Evolutionary conservation across 2,113 vertebrate species (phyloP).

Genomic region (Callipepla californica): DNA sequence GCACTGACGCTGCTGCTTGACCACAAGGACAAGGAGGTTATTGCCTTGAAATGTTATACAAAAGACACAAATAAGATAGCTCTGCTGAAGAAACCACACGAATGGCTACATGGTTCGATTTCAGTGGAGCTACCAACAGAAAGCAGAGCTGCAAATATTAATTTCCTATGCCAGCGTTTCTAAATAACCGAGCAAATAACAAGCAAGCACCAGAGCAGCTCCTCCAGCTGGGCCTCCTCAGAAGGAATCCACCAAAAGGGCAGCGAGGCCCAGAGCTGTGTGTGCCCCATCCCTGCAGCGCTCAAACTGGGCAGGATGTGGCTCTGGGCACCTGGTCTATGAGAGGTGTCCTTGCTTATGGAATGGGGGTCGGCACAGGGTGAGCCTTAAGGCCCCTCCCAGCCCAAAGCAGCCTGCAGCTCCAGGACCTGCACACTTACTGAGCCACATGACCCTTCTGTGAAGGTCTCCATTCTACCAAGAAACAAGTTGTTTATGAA

Average conservation of each 20-base stretch:
- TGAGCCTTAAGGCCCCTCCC: neutral
- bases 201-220: neutral
- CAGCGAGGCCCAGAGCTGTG: neutral
- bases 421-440: neutral
- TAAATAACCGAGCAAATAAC: neutral
- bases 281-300: neutral
- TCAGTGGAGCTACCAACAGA: constrained; percentile 45
- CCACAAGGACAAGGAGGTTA: constrained; percentile 77
- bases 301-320: too few relatives aligned
- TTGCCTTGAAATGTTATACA: constrained; percentile 56
- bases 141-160: neutral
- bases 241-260: neutral
- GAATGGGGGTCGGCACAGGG: too few relatives aligned
- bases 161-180: neutral
- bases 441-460: accelerated
- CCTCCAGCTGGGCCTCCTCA: neutral
- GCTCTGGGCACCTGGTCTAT: neutral
- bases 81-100: constrained; percentile 38
- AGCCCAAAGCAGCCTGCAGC: neutral
- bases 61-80: constrained; percentile 47
- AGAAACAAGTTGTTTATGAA: neutral
- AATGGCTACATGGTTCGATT: constrained; percentile 44
- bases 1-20: constrained; percentile 58
- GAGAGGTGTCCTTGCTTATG: neutral
- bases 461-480: neutral